Base-by-base conservation (phyloP, 2,888 invertebrate species). In the Drosophila pseudotalamancana region DNA sequence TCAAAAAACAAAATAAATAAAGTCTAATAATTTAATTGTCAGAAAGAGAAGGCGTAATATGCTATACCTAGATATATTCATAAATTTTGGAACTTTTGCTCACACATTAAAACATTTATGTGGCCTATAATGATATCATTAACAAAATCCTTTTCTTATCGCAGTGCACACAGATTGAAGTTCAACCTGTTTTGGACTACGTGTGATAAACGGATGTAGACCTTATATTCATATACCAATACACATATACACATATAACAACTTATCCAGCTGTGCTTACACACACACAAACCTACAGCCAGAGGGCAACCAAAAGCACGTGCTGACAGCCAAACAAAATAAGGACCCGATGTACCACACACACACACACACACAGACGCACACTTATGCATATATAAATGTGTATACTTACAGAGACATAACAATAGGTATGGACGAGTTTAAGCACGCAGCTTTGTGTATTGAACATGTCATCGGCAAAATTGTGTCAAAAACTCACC, bases 391-490 rank as follows among this genome's bases (percentile, higher is more conserved):
- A 9, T 9, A 9, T 29, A 6, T 11, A 14, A 1, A 32, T 19
- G n/a, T 18, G 34, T 11, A 34, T 14, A n/a, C 14, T 12, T n/a
- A 11, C 32, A 25, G 23, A 12, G 18, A 49, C 55, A 61, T 59
- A 62, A 60, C 78, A 77, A 72, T 68, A 66, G 68, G 77, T 60
- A 61, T 51, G 68, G 66, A 53, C 54, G 63, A 77, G 77, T 68
- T 83, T 69, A 73, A 71, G 81, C 87, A 81, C 84, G 87, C 84
- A 81, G 80, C 87, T 74, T 83, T 86, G 84, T 83, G 82, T 82
- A 87, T 83, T 84, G 83, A 87, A 85, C 88, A 82, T 85, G 86
- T 85, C 83, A 87, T 75, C 72, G 86, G 66, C 62, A 74, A 80
- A 83, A 79, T 82, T 86, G 83, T 85, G 86, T 77, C 83, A 85